Conservation (phyloP, 1,140 invertebrate genomes). For the Gryllus bimaculatus region DNA sequence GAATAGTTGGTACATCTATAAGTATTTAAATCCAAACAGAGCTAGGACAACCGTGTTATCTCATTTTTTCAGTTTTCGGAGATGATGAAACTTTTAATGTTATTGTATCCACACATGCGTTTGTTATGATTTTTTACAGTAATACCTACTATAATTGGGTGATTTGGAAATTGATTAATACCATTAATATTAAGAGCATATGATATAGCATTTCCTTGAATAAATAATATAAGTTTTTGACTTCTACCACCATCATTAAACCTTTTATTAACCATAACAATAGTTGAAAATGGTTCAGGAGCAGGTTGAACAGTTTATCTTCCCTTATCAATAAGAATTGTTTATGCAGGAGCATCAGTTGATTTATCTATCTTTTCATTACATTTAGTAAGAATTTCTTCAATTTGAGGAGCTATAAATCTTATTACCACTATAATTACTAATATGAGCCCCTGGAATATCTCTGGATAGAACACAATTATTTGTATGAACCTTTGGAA, state of each 20-base stretch:
- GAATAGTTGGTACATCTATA: too few species aligned
- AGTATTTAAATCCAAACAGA: too few species aligned
- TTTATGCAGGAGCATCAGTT: slow-evolving; percentile 11
- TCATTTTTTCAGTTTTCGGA: too few species aligned
- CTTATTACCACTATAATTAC: slow-evolving; percentile 11
- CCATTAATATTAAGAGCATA: too few species aligned
- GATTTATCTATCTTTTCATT: slow-evolving; percentile 10
- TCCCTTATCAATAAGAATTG: not conserved
- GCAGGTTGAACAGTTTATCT: slow-evolving; percentile 7
- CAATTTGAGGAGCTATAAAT: too few species aligned
- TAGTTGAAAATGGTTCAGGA: not conserved
- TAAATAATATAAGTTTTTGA: slow-evolving; percentile 13
- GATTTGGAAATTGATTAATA: slow-evolving; percentile 2
- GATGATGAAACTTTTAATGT: too few species aligned
- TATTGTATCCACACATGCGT: too few species aligned
- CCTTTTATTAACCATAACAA: not conserved
- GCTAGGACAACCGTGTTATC: too few species aligned
- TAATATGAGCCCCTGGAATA: slow-evolving; percentile 9
- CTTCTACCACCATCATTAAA: slow-evolving; percentile 4
- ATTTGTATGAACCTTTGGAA: slow-evolving; percentile 7
- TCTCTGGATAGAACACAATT: not conserved
- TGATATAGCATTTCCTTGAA: slow-evolving; percentile 13
- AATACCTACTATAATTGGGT: too few species aligned
- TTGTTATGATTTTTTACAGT: too few species aligned
- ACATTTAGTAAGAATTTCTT: slow-evolving; percentile 12